A percentile compares a stretch with the other conserved stretches of the same genome.
Evolutionary conservation across 1,140 invertebrate genomes (phyloP).

Genomic region (Drosophila nebulosa): DNA sequence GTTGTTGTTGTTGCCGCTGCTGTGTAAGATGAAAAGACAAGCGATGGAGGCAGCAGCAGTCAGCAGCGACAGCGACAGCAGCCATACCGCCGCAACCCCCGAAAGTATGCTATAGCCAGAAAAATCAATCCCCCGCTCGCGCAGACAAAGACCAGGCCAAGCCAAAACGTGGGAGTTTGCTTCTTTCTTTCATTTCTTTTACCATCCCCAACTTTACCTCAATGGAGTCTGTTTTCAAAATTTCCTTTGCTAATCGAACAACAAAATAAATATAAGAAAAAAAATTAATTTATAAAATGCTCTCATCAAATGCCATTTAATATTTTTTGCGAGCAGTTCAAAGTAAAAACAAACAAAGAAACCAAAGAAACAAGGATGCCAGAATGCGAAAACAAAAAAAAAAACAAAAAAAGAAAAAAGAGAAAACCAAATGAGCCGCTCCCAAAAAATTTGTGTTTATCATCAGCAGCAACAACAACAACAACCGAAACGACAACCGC

Average conservation of each 20-base stretch:
- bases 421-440: conserved; percentile 53
- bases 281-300: background rate
- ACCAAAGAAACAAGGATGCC: conserved; percentile 11
- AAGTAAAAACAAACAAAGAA: conserved; percentile 21
- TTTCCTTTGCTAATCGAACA: too few species aligned
- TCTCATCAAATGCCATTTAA: background rate
- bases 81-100: conserved; percentile 39
- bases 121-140: conserved; percentile 56
- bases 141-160: conserved; percentile 14
- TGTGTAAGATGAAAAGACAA: background rate
- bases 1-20: conserved; percentile 19
- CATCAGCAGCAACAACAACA: conserved; percentile 42
- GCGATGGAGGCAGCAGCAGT: conserved; percentile 8
- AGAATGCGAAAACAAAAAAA: conserved; percentile 21
- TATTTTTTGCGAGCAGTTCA: conserved; percentile 24
- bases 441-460: conserved; percentile 58
- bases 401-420: conserved; percentile 25
- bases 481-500: conserved; percentile 36
- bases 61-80: background rate
- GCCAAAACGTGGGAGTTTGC: conserved; percentile 30
- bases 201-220: background rate
- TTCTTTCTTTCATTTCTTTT: conserved; percentile 3
- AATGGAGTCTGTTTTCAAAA: too few species aligned
- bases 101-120: conserved; percentile 47
- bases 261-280: background rate